Evolutionary conservation across 2,113 vertebrate genomes (phyloP).

Genomic region (Hydropotes inermis): DNA sequence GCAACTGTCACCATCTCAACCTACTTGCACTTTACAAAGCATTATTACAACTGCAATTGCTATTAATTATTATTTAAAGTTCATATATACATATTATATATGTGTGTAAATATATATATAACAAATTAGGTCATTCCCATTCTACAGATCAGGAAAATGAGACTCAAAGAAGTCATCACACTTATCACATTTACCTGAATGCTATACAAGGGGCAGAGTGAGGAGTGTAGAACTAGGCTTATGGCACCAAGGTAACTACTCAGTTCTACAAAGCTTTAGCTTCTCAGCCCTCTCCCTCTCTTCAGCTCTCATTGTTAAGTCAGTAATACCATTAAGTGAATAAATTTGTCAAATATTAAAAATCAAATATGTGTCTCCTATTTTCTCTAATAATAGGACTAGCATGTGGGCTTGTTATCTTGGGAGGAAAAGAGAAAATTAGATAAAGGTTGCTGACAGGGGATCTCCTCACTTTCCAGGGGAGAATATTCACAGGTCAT

Average conservation of each 20-base stretch:
- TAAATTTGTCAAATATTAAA: not conserved
- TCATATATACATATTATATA: not conserved
- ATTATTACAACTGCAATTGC: not conserved
- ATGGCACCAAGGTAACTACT: not conserved
- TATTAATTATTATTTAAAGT: not conserved
- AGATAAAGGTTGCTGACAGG: not conserved
- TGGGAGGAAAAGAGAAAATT: not conserved
- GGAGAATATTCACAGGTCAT: not conserved
- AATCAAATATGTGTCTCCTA: not conserved
- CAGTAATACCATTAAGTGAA: not conserved
- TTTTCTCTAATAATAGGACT: not conserved
- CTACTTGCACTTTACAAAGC: not conserved
- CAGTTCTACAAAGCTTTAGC: not conserved
- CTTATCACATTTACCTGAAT: not conserved
- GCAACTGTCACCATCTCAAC: not conserved
- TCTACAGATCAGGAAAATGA: not conserved
- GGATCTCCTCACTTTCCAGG: not conserved
- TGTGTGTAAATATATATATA: not conserved
- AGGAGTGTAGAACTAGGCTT: not conserved
- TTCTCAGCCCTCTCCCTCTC: not conserved
- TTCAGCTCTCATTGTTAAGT: not conserved
- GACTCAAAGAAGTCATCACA: not conserved
- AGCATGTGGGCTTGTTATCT: not conserved
- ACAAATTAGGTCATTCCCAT: not conserved
- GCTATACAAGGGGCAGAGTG: not conserved